phyloP scores from a whole-genome alignment of 2,888 invertebrate genomes.

The Brachynemurus nebulosus region DNA sequence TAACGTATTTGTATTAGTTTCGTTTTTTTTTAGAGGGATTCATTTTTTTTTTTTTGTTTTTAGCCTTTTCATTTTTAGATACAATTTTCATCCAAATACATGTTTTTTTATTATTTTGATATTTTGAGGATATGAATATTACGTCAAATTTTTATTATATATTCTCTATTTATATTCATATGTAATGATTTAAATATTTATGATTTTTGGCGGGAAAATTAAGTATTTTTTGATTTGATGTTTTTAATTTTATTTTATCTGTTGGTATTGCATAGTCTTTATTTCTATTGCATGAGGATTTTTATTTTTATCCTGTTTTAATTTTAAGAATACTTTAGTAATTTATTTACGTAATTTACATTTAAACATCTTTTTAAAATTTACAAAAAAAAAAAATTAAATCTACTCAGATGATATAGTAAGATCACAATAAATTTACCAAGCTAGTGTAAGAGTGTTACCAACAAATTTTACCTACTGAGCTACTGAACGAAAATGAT shows the following conservation, averaged over 20 bases:
- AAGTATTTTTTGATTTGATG: background rate
- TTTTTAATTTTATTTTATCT: slow-evolving; percentile 5
- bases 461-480: too few species aligned
- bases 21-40: background rate
- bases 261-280: slow-evolving; percentile 8
- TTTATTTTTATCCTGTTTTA: too few species aligned
- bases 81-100: background rate
- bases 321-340: too few species aligned
- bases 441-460: too few species aligned
- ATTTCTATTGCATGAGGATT: too few species aligned
- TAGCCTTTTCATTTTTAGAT: slow-evolving; percentile 1
- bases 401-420: too few species aligned
- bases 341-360: too few species aligned
- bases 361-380: too few species aligned
- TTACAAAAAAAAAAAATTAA: too few species aligned
- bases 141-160: background rate
- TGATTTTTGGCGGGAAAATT: background rate
- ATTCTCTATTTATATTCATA: background rate
- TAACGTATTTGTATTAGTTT: too few species aligned
- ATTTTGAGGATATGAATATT: background rate
- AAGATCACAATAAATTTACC: too few species aligned
- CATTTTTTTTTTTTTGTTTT: background rate
- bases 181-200: background rate
- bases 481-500: too few species aligned
- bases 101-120: background rate